Evolutionary conservation across 2,797 vertebrate species (phyloP).

Genomic region (Oreortyx pictus): DNA sequence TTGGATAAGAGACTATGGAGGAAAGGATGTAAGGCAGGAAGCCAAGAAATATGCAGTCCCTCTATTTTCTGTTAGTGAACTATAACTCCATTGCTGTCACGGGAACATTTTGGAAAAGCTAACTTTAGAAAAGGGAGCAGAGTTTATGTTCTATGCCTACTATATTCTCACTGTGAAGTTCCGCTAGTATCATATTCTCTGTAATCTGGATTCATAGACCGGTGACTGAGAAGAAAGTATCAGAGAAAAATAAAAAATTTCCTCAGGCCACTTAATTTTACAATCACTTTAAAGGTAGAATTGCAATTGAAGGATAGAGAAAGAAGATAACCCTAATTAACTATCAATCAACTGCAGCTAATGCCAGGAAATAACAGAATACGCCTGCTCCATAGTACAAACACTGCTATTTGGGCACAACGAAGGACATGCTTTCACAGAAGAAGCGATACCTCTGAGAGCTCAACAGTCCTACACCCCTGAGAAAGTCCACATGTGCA

Average conservation of each 20-base stretch:
- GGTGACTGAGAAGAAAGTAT: background rate
- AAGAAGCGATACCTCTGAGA: background rate
- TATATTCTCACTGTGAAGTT: background rate
- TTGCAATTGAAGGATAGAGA: background rate
- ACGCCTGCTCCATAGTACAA: background rate
- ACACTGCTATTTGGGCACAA: background rate
- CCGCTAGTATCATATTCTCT: background rate
- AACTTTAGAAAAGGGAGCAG: background rate
- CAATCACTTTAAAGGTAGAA: background rate
- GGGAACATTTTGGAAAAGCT: slow-evolving; percentile 12
- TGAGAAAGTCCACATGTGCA: background rate
- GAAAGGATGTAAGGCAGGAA: background rate
- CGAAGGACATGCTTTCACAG: background rate
- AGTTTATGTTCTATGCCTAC: background rate
- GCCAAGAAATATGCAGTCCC: background rate
- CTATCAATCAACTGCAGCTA: background rate
- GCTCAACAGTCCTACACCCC: background rate
- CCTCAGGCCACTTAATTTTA: background rate
- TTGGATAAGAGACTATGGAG: background rate
- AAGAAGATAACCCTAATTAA: background rate
- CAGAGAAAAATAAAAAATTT: background rate
- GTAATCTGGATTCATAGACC: background rate
- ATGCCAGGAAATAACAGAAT: background rate
- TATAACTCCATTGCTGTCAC: background rate
- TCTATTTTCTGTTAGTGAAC: background rate